Evolutionary conservation across 1,140 invertebrate species (phyloP), one percentile per base, ranked within the genome.

Genomic region (Phthorimaea operculella): DNA sequence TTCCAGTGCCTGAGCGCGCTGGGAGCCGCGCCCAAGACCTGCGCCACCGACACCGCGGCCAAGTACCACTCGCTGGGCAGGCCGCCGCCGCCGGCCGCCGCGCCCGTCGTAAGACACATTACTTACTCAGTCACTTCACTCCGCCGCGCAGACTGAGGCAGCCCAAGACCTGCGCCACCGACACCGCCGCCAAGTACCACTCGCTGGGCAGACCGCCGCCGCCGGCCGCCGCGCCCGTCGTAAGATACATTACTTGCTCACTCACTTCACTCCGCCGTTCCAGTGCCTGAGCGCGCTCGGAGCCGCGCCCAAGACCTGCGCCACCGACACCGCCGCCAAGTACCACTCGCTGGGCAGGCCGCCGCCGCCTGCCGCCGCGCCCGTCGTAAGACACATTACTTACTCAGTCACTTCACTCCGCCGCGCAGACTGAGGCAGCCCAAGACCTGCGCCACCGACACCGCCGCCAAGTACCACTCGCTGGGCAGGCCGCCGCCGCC

Each of bases 1-100:
- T 95, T 95, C 76, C 93, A 94, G 61, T 95, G 93, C 65, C 72
- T 95, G 16, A 87, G 90, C 62, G 89, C 92, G 0, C 75, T 95
- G 10, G 92, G 93, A 0, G 88, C 87, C 0, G 87, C 86, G 0
- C 87, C 87, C 45, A 90, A 92, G 50, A 85, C 52, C 6, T 50
- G 68, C 16, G 72, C 78, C 9, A 28, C 64, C 0, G 33, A 11
- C 16, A 33, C 54, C 0, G 70, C 74, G 0, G 68, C 74, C 10
- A 52, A 67, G 17, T 83, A 83, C 55, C 73, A 80, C 55, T 80
- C 77, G 0, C 59, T 81, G 0, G 78, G 79, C 4, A 59, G 79
- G 18, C 73, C 73, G 4, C 51, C 68, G 15, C 71, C 74, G 1
- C 56, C 51, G 4, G 58, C 53, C 0, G 57, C 52, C 8, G 54